Evolutionary conservation across 2,888 invertebrate species (phyloP), one percentile per base, ranked within the genome.

Genomic region (Argyra leucocephala): DNA sequence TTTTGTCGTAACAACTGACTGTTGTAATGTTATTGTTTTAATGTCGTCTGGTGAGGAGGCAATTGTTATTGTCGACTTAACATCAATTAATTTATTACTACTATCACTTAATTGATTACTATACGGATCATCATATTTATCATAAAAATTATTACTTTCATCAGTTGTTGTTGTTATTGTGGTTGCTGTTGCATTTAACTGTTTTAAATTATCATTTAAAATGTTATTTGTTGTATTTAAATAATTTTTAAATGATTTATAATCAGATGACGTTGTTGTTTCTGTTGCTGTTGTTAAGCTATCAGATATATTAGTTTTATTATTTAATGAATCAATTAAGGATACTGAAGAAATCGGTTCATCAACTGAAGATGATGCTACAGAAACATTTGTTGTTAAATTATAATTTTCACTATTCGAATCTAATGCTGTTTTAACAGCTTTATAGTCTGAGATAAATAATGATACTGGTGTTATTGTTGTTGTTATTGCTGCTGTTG

Each of bases 401-500:
- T 26, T 26, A 26, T 26, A 26, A 7, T 31, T 31, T 31, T 31
- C 12, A 31, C 7, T 4, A 48, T 48, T 48, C 6, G 18, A 15
- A 48, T n/a, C 48, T 18, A 18, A 48, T 48, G 48, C 12, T 48
- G 48, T 18, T 48, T 18, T 48, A 5, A 48, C 5, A 18, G 9
- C 12, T 10, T 37, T 48, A 48, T 48, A 48, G 5, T 15, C 48
- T 62, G 73, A 72, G n/a, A n/a, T n/a, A n/a, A n/a, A n/a, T n/a
- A n/a, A n/a, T 71, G 80, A 76, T 67, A 73, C 75, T 70, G 78
- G 76, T 69, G 74, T 74, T 67, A 78, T 78, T 62, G 73, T 73
- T 69, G 81, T 73, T 69, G 76, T 80, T 62, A 79, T 74, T 22
- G 80, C 75, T 65, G 80, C 75, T 68, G 75, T 68, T 58, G 74